phyloP scores from a whole-genome alignment of 2,888 invertebrate species.

The Spodoptera picta region DNA sequence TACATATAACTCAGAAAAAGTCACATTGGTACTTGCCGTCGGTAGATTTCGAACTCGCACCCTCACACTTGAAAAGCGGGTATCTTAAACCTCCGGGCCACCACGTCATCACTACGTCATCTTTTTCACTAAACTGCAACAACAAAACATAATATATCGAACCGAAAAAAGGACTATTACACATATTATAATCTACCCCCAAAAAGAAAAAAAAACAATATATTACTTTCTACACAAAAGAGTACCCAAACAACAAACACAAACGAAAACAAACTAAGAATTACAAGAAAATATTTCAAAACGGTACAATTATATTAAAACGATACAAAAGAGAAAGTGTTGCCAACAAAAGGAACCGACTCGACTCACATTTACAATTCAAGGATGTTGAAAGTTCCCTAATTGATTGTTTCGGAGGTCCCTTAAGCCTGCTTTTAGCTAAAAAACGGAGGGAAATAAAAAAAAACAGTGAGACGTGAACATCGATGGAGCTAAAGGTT shows the following conservation, averaged over 20 bases:
- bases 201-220: too few relatives aligned
- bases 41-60: too few relatives aligned
- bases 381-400: slow-evolving; percentile 79
- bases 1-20: too few relatives aligned
- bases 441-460: slow-evolving; percentile 56
- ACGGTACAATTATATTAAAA: slow-evolving; percentile 66
- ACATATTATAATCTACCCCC: background rate
- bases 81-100: too few relatives aligned
- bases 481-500: slow-evolving; percentile 30
- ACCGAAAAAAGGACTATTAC: too few relatives aligned
- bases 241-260: slow-evolving; percentile 13
- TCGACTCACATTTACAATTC: slow-evolving; percentile 81
- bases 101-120: too few relatives aligned
- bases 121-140: too few relatives aligned
- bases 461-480: slow-evolving; percentile 53
- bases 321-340: slow-evolving; percentile 59
- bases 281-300: slow-evolving; percentile 13
- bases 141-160: too few relatives aligned
- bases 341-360: slow-evolving; percentile 63
- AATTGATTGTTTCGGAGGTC: slow-evolving; percentile 82
- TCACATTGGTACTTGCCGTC: too few relatives aligned
- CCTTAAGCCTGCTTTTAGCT: slow-evolving; percentile 75
- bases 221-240: background rate
- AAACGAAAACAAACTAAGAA: slow-evolving; percentile 8
- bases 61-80: too few relatives aligned